Percentiles rank a stretch among this genome's conserved stretches.
Evolutionary conservation across 2,888 invertebrate genomes (phyloP).

Genomic region (Empis livida): DNA sequence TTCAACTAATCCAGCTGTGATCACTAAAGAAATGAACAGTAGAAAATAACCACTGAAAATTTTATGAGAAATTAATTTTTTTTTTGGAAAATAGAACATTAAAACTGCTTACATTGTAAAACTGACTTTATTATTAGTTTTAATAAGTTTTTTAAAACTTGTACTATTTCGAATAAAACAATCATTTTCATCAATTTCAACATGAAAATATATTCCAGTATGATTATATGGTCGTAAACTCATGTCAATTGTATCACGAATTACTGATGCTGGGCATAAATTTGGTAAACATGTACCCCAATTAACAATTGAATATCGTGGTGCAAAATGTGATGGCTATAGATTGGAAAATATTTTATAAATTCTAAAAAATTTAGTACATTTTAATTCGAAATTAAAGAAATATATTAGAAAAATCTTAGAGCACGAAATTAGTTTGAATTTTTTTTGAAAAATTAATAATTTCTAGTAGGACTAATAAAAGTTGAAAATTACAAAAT

Average conservation of each 20-base stretch:
- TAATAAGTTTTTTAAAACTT: constrained; percentile 20
- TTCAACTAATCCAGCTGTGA: constrained; percentile 3
- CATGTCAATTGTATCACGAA: constrained; percentile 39
- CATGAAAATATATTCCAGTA: constrained; percentile 42
- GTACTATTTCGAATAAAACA: constrained; percentile 41
- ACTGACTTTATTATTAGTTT: constrained; percentile 33
- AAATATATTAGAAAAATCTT: too few relatives aligned
- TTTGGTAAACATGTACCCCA: constrained; percentile 60
- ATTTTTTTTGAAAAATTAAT: too few relatives aligned
- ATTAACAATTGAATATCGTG: constrained; percentile 54
- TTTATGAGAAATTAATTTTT: too few relatives aligned
- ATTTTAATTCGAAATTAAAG: too few relatives aligned
- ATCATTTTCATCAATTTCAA: constrained; percentile 45
- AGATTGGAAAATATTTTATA: constrained; percentile 1
- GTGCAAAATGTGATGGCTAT: constrained; percentile 60
- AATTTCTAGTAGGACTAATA: too few relatives aligned
- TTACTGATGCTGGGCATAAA: constrained; percentile 46
- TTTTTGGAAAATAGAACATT: too few relatives aligned
- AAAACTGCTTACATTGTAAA: constrained; percentile 36
- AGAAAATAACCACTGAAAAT: constrained; percentile 10
- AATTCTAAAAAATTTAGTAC: background rate
- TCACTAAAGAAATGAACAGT: constrained; percentile 2
- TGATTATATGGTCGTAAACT: constrained; percentile 46
- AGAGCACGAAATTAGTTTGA: too few relatives aligned
- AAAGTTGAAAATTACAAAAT: too few relatives aligned